Evolutionary conservation across 2,113 vertebrate species (phyloP).

Genomic region (Sigmodon hispidus): DNA sequence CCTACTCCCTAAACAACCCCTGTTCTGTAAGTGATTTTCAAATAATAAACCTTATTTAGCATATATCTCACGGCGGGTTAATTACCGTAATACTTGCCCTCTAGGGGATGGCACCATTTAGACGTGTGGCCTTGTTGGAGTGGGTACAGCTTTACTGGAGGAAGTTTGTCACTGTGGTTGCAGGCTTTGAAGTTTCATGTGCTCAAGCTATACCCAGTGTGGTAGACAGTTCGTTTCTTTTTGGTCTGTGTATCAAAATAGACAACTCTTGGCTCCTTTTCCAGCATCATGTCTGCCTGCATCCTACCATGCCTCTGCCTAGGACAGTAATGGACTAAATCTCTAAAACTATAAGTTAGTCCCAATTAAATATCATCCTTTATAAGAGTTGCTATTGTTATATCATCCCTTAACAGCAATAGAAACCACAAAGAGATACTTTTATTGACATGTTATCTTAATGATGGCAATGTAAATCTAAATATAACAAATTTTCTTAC

Average conservation of each 20-base stretch:
- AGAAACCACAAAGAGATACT: not conserved
- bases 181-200: not conserved
- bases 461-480: not conserved
- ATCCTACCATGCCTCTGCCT: too few species aligned
- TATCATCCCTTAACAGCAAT: not conserved
- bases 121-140: not conserved
- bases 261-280: too few species aligned
- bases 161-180: not conserved
- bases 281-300: too few species aligned
- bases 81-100: too few species aligned
- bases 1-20: too few species aligned
- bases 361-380: too few species aligned
- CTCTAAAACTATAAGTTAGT: too few species aligned
- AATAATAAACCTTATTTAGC: too few species aligned
- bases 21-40: too few species aligned
- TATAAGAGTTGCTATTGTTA: not conserved
- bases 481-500: not conserved
- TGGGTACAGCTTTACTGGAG: not conserved
- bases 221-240: not conserved
- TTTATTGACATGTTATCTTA: not conserved
- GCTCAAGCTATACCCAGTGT: not conserved
- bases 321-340: too few species aligned
- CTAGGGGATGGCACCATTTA: not conserved
- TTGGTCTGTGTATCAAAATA: too few species aligned
- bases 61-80: too few species aligned